Evolutionary conservation across 2,797 vertebrate genomes (phyloP).

Genomic region (Cygnus olor): DNA sequence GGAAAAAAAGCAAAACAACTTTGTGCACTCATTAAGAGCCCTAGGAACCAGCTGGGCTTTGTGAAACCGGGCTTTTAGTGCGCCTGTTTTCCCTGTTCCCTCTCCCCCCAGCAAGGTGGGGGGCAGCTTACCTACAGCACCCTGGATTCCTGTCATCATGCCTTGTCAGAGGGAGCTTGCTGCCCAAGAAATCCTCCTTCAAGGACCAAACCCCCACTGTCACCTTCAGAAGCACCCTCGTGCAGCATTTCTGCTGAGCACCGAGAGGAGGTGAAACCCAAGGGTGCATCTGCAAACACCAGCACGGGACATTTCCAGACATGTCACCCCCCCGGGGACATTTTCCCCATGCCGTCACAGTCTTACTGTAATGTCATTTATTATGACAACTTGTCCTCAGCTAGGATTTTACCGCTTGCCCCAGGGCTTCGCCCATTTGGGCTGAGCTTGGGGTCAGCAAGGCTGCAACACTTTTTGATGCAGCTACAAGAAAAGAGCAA

Average conservation of each 20-base stretch:
- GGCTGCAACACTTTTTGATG: background rate
- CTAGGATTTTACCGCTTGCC: background rate
- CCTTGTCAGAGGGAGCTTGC: background rate
- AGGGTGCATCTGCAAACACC: background rate
- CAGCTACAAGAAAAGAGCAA: background rate
- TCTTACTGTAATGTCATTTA: background rate
- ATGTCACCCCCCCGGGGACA: background rate
- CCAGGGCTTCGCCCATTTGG: background rate
- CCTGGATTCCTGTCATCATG: background rate
- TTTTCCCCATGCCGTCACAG: background rate
- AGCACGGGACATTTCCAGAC: background rate
- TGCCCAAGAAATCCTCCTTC: background rate
- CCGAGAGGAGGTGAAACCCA: background rate
- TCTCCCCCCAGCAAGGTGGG: background rate
- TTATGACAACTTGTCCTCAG: background rate
- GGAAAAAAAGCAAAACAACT: background rate
- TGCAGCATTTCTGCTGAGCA: background rate
- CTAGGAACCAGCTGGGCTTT: constrained; percentile 25
- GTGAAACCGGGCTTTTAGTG: background rate
- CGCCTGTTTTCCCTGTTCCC: background rate
- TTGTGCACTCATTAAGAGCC: background rate
- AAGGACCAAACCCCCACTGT: background rate
- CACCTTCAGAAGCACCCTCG: constrained; percentile 31
- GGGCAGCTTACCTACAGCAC: background rate
- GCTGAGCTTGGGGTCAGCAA: background rate